These are phyloP conservation scores for Lophius americanus DNA, from an alignment of 2,797 vertebrate genomes.

Conservation along the genomic window DNA sequence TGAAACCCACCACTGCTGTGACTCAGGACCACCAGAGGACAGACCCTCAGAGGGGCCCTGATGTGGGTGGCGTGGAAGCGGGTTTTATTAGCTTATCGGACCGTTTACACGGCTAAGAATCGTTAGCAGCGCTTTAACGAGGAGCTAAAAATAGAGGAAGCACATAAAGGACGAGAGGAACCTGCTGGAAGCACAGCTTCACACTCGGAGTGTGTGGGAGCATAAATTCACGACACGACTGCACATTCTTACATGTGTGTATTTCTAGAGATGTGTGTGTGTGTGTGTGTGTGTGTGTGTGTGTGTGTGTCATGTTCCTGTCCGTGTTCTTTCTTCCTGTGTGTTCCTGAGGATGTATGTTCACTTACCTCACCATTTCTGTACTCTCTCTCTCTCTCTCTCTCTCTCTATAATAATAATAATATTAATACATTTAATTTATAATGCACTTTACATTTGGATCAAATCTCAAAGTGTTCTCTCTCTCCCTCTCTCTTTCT, in stretches of 20 bases:
- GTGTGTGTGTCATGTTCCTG: background rate
- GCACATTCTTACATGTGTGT: slow-evolving; percentile 9
- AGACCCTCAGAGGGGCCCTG: slow-evolving; percentile 19
- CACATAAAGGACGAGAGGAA: slow-evolving; percentile 53
- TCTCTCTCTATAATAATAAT: too few relatives aligned
- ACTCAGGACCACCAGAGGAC: slow-evolving; percentile 23
- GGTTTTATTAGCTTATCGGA: slow-evolving; percentile 64
- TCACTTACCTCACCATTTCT: background rate
- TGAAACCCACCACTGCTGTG: background rate
- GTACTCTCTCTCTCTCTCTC: too few relatives aligned
- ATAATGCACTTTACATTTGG: too few relatives aligned
- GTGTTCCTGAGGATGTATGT: background rate
- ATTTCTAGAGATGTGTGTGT: background rate
- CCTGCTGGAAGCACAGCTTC: slow-evolving; percentile 43
- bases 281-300: background rate
- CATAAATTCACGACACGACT: slow-evolving; percentile 39
- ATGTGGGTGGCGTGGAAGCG: slow-evolving; percentile 54
- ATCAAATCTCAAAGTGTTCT: too few relatives aligned
- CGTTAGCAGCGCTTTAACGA: slow-evolving; percentile 67
- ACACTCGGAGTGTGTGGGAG: slow-evolving; percentile 39
- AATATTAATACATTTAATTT: too few relatives aligned
- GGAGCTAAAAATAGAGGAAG: slow-evolving; percentile 64
- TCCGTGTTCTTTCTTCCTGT: slow-evolving; percentile 4
- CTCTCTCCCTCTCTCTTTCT: too few relatives aligned
- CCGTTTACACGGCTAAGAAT: slow-evolving; percentile 64